Percentiles rank a stretch among this genome's conserved stretches.
Evolutionary conservation across 2,797 vertebrate genomes (phyloP).

Genomic region (Notoglanidium macrostoma): DNA sequence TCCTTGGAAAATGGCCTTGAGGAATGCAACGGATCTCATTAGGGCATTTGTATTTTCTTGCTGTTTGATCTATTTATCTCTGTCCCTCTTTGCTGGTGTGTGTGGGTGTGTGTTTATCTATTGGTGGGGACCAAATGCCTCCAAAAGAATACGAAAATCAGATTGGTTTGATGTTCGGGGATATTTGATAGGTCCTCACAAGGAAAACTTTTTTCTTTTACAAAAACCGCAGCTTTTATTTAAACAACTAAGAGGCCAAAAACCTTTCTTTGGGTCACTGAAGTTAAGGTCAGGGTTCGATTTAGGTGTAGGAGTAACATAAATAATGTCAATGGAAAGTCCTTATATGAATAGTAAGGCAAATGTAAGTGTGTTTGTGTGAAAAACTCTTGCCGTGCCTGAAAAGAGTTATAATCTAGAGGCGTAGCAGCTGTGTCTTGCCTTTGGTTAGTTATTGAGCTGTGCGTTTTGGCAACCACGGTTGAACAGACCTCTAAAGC

Average conservation of each 20-base stretch:
- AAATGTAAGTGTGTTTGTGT: neutral
- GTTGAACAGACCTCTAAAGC: constrained; percentile 9
- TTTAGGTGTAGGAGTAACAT: neutral
- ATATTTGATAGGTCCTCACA: neutral
- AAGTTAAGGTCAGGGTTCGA: neutral
- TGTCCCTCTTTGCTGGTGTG: constrained; percentile 30
- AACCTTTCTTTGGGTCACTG: neutral
- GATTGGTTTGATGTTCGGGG: neutral
- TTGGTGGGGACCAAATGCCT: neutral
- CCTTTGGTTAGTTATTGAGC: constrained; percentile 42
- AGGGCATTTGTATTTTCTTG: constrained; percentile 44
- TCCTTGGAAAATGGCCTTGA: constrained; percentile 45
- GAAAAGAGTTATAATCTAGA: constrained; percentile 40
- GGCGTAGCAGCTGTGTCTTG: constrained; percentile 17
- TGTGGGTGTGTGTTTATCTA: constrained; percentile 6
- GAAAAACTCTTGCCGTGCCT: neutral
- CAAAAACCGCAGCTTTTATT: neutral
- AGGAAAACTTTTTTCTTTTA: neutral
- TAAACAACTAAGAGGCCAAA: neutral
- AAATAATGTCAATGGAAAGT: neutral
- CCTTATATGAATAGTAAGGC: neutral
- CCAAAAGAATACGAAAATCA: no score
- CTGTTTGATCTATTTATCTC: constrained; percentile 41
- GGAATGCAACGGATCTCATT: constrained; percentile 50
- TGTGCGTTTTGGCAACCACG: constrained; percentile 35